Conservation (phyloP, 1,140 invertebrate species). For the Brachionus paranguensis region DNA sequence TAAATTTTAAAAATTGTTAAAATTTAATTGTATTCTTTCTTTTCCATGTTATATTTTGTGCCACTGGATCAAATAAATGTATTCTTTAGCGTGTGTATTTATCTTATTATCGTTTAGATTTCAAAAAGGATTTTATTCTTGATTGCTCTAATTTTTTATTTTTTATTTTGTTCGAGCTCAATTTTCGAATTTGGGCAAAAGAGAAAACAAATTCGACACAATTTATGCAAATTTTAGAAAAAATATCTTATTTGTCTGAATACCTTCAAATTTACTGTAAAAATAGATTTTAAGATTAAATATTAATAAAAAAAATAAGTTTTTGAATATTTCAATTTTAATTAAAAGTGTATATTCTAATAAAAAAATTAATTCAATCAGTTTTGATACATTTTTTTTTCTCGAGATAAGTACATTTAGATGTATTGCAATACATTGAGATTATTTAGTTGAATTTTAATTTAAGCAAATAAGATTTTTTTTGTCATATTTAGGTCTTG, state of each 20-base stretch:
- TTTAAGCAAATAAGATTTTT: not conserved
- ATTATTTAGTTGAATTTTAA: not conserved
- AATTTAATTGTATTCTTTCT: not conserved
- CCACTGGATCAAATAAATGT: slow-evolving; percentile 16
- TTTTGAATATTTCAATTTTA: slow-evolving; percentile 31
- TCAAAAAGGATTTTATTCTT: slow-evolving; percentile 6
- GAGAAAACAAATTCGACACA: slow-evolving; percentile 19
- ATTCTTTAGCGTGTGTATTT: slow-evolving; percentile 6
- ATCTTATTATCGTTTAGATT: slow-evolving; percentile 1
- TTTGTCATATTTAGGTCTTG: not conserved
- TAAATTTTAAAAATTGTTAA: not conserved
- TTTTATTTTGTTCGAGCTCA: not conserved
- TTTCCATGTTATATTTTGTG: slow-evolving; percentile 2
- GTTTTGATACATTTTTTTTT: not conserved
- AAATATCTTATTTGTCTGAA: slow-evolving; percentile 36
- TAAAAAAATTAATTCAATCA: not conserved
- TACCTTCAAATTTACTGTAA: slow-evolving; percentile 31
- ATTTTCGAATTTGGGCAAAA: not conserved
- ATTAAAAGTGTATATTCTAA: not conserved
- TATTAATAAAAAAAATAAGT: slow-evolving; percentile 20
- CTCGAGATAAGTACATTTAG: not conserved
- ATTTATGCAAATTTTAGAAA: slow-evolving; percentile 30
- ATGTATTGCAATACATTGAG: not conserved
- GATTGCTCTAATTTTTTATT: slow-evolving; percentile 19
- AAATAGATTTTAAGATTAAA: slow-evolving; percentile 27